phyloP scores from a whole-genome alignment of 2,888 invertebrate genomes.

The Tiliacea aurago region DNA sequence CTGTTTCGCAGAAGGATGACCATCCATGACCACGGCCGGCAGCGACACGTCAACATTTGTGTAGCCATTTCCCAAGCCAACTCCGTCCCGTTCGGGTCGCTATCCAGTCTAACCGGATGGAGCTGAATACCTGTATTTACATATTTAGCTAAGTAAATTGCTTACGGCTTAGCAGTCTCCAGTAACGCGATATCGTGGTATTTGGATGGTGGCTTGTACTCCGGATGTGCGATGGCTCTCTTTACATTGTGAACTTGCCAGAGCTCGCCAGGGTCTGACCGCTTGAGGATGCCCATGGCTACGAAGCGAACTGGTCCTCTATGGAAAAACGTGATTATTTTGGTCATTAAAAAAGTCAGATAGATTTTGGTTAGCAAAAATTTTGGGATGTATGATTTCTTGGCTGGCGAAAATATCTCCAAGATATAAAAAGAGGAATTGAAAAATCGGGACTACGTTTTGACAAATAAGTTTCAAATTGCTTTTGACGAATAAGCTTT shows the following conservation, averaged over 20 bases:
- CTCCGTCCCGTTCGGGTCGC: too few relatives aligned
- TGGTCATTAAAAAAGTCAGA: not conserved
- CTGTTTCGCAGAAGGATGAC: too few relatives aligned
- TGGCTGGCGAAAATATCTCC: not conserved
- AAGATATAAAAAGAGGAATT: not conserved
- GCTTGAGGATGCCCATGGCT: slow-evolving; percentile 52
- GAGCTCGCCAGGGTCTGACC: slow-evolving; percentile 44
- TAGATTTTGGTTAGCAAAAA: not conserved
- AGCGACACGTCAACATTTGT: too few relatives aligned
- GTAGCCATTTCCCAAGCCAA: too few relatives aligned
- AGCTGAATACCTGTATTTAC: too few relatives aligned
- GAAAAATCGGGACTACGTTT: not conserved
- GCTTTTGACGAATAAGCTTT: too few relatives aligned
- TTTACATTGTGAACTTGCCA: slow-evolving; percentile 48
- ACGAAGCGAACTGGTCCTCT: slow-evolving; percentile 54
- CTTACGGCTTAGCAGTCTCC: slow-evolving; percentile 41
- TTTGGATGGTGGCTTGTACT: slow-evolving; percentile 42
- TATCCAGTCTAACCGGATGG: too few relatives aligned
- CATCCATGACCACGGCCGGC: too few relatives aligned
- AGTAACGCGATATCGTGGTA: slow-evolving; percentile 59
- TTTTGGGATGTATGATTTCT: too few relatives aligned
- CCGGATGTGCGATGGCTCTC: slow-evolving; percentile 39
- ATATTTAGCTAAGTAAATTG: not conserved
- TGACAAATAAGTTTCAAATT: not conserved
- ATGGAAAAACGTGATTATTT: not conserved